Percentiles rank a stretch among this genome's conserved stretches.
Conservation (phyloP, 1,140 invertebrate species). For the Rhopalosiphum padi region DNA sequence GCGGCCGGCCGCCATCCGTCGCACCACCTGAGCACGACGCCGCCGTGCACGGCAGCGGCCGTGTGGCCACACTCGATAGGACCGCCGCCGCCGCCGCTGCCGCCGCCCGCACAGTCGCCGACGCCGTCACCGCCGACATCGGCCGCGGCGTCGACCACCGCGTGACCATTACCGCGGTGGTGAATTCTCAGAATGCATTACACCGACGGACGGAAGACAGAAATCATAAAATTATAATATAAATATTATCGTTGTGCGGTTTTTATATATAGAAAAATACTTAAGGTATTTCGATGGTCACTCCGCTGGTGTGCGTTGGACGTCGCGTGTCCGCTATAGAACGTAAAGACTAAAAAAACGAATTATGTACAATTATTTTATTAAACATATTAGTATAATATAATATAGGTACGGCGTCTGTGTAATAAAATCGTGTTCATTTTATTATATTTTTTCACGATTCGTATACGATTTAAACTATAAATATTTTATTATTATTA, state of each 20-base stretch:
- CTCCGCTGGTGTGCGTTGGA: too few species aligned
- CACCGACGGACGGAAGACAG: too few species aligned
- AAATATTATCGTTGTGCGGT: too few species aligned
- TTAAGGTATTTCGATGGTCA: too few species aligned
- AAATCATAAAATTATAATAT: too few species aligned
- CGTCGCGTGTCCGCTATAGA: not conserved
- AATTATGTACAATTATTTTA: not conserved
- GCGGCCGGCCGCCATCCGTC: conserved; percentile 16
- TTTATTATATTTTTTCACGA: not conserved
- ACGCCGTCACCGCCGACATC: not conserved
- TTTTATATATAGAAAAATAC: too few species aligned
- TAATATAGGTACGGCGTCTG: not conserved
- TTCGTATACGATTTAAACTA: not conserved
- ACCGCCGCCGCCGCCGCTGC: not conserved
- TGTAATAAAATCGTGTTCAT: not conserved
- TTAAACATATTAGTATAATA: not conserved
- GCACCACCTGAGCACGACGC: conserved; percentile 12
- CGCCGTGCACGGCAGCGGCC: not conserved
- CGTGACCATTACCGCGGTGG: not conserved
- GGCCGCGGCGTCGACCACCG: not conserved
- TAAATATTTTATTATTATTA: too few species aligned
- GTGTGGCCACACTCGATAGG: not conserved
- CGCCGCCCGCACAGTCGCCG: not conserved
- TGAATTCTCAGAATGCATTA: not conserved
- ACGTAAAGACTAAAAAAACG: not conserved